These are phyloP conservation scores for Agonopterix alstromeriana DNA, from an alignment of 2,888 invertebrate genomes.

Conservation along the genomic window DNA sequence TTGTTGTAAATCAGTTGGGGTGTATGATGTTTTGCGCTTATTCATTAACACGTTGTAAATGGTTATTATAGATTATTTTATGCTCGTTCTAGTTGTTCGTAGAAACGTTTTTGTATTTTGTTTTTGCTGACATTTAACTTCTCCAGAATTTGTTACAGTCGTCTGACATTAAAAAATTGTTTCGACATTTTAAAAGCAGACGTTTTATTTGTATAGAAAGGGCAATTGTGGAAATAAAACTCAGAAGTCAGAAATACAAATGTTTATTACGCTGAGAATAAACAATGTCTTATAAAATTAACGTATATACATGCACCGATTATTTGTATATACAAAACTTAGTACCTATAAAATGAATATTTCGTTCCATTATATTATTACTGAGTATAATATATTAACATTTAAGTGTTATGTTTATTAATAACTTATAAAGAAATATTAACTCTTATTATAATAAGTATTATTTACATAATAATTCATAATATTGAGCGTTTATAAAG, in stretches of 20 bases:
- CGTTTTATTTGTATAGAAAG: conserved; percentile 1
- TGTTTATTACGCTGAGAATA: conserved; percentile 41
- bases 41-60: too few species aligned
- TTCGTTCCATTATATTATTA: conserved; percentile 3
- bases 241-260: conserved; percentile 29
- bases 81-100: too few species aligned
- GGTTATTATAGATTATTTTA: too few species aligned
- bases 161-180: neutral
- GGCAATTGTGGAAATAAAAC: neutral
- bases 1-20: too few species aligned
- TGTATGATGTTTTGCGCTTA: too few species aligned
- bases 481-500: too few species aligned
- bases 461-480: too few species aligned
- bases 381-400: conserved; percentile 7
- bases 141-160: too few species aligned
- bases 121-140: too few species aligned
- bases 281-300: conserved; percentile 24
- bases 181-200: conserved; percentile 19
- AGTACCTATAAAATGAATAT: conserved; percentile 6
- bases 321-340: conserved; percentile 19
- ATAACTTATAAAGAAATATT: too few species aligned
- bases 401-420: neutral
- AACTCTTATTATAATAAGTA: too few species aligned
- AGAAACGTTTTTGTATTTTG: too few species aligned
- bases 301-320: conserved; percentile 43